Evolutionary conservation across 2,888 invertebrate genomes (phyloP).

Genomic region (Pandemis heparana): DNA sequence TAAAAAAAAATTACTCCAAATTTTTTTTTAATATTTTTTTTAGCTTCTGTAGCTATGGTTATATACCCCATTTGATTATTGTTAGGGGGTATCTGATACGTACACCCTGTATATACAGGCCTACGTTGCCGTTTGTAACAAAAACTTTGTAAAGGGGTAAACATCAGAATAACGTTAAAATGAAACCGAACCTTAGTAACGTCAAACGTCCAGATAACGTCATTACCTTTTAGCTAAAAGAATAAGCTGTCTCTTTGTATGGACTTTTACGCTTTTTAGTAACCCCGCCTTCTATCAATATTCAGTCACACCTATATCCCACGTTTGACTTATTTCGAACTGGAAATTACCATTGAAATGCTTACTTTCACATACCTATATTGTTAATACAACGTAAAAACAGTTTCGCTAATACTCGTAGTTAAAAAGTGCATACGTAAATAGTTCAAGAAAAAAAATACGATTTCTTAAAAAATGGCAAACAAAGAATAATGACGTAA

Average conservation of each 20-base stretch:
- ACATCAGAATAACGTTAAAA: slow-evolving; percentile 18
- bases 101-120: too few relatives aligned
- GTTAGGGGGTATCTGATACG: too few relatives aligned
- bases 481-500: not conserved
- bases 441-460: too few relatives aligned
- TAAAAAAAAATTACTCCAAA: too few relatives aligned
- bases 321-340: not conserved
- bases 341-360: not conserved
- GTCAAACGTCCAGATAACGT: slow-evolving; percentile 25
- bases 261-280: not conserved
- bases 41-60: too few relatives aligned
- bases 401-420: too few relatives aligned
- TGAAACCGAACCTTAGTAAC: slow-evolving; percentile 32
- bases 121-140: not conserved
- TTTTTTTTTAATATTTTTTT: too few relatives aligned
- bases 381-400: too few relatives aligned
- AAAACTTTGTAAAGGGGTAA: not conserved
- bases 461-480: not conserved
- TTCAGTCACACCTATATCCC: not conserved
- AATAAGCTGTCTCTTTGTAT: not conserved
- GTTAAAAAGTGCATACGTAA: too few relatives aligned
- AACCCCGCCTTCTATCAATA: not conserved
- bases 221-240: slow-evolving; percentile 16
- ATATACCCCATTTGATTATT: too few relatives aligned
- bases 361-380: too few relatives aligned